Percentiles rank a stretch among this genome's conserved stretches.
phyloP scores from a whole-genome alignment of 2,113 vertebrate genomes.

The Pelvicachromis taeniatus region DNA sequence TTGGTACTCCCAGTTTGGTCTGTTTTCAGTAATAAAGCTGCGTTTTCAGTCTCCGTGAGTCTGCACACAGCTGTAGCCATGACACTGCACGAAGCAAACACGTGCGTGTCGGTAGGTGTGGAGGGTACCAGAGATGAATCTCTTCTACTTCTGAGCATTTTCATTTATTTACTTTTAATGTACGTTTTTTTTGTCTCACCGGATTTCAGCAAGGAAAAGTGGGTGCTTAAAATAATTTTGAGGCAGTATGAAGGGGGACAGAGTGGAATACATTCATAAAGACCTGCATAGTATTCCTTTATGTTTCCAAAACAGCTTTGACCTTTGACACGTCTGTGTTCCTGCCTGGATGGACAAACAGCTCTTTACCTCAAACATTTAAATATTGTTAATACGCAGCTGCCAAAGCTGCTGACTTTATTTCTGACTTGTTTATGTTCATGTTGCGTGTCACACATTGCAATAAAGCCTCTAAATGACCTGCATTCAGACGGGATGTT shows the following conservation, averaged over 20 bases:
- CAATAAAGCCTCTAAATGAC: not conserved
- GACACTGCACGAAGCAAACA: not conserved
- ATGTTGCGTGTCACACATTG: not conserved
- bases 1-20: too few relatives aligned
- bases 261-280: not conserved
- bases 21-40: too few relatives aligned
- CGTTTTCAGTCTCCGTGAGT: too few relatives aligned
- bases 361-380: not conserved
- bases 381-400: not conserved
- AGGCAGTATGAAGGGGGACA: rapidly evolving
- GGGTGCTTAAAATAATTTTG: rapidly evolving
- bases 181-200: not conserved
- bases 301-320: not conserved
- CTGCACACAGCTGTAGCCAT: too few relatives aligned
- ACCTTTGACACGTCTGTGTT: not conserved
- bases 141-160: not conserved
- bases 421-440: not conserved
- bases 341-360: too few relatives aligned
- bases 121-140: not conserved
- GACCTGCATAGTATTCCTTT: too few relatives aligned
- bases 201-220: not conserved
- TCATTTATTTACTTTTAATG: not conserved
- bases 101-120: rapidly evolving
- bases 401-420: not conserved
- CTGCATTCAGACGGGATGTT: not conserved